Evolutionary conservation across 2,888 invertebrate species (phyloP).

Genomic region (Coleophora deauratella): DNA sequence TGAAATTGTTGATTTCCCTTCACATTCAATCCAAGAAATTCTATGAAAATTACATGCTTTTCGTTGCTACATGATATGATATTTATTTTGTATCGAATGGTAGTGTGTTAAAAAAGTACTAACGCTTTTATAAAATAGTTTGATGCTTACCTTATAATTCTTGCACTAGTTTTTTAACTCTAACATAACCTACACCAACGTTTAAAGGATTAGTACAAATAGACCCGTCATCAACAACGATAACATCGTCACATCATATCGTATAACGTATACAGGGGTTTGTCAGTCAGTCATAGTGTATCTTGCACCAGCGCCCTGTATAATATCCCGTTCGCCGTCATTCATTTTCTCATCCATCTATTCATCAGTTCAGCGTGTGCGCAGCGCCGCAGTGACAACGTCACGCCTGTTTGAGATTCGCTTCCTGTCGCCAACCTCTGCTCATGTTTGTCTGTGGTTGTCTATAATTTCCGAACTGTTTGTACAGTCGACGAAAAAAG

Average conservation of each 20-base stretch:
- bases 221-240: no score
- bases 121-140: no score
- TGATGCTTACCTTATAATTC: no score
- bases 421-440: conserved; percentile 35
- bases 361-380: conserved; percentile 6
- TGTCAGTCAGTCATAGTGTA: no score
- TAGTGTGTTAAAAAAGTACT: no score
- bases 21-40: neutral
- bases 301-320: conserved; percentile 14
- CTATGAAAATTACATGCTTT: neutral
- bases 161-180: no score
- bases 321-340: conserved; percentile 23
- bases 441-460: conserved; percentile 19
- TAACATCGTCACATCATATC: no score
- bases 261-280: no score
- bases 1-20: neutral
- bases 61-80: neutral
- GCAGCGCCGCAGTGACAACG: conserved; percentile 26
- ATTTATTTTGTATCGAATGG: no score
- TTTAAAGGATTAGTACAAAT: no score
- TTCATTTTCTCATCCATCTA: conserved; percentile 22
- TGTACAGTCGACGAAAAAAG: conserved; percentile 31
- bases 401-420: conserved; percentile 37
- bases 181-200: no score
- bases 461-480: conserved; percentile 49